phyloP scores from a whole-genome alignment of 2,888 invertebrate species.

The Melinaea menophilus region DNA sequence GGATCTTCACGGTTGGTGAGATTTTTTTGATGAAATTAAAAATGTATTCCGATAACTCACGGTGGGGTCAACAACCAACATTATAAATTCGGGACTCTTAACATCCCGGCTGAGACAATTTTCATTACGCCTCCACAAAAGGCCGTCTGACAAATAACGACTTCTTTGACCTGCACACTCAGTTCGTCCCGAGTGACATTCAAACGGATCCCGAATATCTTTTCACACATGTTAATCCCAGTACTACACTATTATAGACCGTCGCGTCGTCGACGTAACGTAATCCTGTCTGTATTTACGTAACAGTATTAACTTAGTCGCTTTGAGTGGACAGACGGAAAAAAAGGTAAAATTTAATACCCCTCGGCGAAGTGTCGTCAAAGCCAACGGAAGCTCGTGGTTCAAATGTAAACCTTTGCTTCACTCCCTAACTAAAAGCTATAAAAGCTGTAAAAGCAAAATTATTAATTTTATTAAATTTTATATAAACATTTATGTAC shows the following conservation, averaged over 20 bases:
- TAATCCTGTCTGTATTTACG: slow-evolving; percentile 47
- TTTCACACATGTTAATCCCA: slow-evolving; percentile 48
- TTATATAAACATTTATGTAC: slow-evolving; percentile 44
- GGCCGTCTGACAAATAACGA: slow-evolving; percentile 52
- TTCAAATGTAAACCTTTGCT: slow-evolving; percentile 73
- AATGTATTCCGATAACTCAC: slow-evolving; percentile 41
- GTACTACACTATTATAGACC: slow-evolving; percentile 25
- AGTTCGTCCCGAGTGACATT: slow-evolving; percentile 57
- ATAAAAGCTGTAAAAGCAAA: slow-evolving; percentile 41
- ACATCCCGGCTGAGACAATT: slow-evolving; percentile 58
- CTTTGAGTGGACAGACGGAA: slow-evolving; percentile 55
- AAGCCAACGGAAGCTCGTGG: slow-evolving; percentile 65
- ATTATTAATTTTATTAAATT: slow-evolving; percentile 62
- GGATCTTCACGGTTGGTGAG: slow-evolving; percentile 22
- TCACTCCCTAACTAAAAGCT: slow-evolving; percentile 66
- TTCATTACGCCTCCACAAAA: slow-evolving; percentile 59
- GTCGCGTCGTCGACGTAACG: slow-evolving; percentile 37
- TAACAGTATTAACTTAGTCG: slow-evolving; percentile 58
- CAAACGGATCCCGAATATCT: slow-evolving; percentile 47
- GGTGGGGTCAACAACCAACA: slow-evolving; percentile 43
- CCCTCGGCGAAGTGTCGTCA: slow-evolving; percentile 61
- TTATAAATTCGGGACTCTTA: slow-evolving; percentile 53
- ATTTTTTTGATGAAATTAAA: slow-evolving; percentile 27
- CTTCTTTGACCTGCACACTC: slow-evolving; percentile 62
- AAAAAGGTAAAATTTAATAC: slow-evolving; percentile 68